phyloP scores from a whole-genome alignment of 2,888 invertebrate genomes.

The Caenorhabditis sp. region DNA sequence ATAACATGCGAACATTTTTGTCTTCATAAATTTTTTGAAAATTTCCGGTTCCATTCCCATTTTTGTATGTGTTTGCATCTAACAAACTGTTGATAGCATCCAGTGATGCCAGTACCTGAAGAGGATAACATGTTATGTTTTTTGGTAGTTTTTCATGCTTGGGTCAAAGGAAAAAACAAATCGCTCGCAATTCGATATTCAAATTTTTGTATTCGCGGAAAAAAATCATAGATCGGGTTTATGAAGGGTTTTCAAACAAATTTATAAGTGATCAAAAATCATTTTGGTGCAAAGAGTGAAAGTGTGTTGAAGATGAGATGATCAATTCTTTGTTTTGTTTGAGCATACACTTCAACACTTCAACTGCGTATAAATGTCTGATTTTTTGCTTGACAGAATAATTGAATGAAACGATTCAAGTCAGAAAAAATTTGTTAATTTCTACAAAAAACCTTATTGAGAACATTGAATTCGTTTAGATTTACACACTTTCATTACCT shows the following conservation, averaged over 20 bases:
- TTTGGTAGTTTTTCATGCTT: not conserved
- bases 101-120: conserved; percentile 35
- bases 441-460: too few relatives aligned
- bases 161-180: not conserved
- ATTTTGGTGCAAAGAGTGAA: not conserved
- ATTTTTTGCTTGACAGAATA: not conserved
- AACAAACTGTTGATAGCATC: conserved; percentile 41
- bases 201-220: too few relatives aligned
- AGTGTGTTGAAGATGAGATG: not conserved
- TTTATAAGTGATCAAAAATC: not conserved
- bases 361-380: not conserved
- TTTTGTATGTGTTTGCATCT: conserved; percentile 23
- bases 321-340: not conserved
- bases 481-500: too few relatives aligned
- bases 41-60: conserved; percentile 10
- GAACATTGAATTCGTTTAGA: too few relatives aligned
- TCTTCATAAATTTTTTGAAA: conserved; percentile 30
- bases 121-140: not conserved
- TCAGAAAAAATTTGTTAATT: not conserved
- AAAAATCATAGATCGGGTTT: not conserved
- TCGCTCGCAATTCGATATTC: too few relatives aligned
- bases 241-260: not conserved
- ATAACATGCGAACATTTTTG: conserved; percentile 21
- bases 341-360: not conserved
- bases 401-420: too few relatives aligned